Evolutionary conservation across 2,113 vertebrate species (phyloP), one percentile per base, ranked within the genome.

Genomic region (Vidua chalybeata): DNA sequence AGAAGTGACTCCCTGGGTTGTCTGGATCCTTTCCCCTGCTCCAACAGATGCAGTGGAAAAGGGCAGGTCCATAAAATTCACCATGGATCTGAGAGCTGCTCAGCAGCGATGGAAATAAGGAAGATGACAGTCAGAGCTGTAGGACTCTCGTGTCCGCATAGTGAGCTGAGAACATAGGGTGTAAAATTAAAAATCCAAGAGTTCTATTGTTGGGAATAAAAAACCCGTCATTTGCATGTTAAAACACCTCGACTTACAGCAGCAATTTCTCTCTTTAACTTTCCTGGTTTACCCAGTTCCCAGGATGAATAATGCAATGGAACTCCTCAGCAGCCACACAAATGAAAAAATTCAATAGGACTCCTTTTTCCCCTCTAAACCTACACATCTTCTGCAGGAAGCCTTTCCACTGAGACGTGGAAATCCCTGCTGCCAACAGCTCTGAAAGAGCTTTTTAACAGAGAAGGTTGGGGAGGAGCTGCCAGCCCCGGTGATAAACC

Each of bases 281-380:
- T 84, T 18, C 76, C 61, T 35, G 37, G 69, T 96, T 91, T 80
- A 93, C 37, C 43, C 59, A 31, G 58, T 63, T 92, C 71, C 89
- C 93, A 86, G 96, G 90, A 96, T 83, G 94, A 89, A 89, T 95
- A 96, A 90, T 55, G 77, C 84, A 83, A 84, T 28, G 85, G 83
- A 93, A 71, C 93, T 89, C 87, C 75, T 78, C 92, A 91, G 79
- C 90, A 89, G 93, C 31, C 14, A 84, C 49, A 87, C 28, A 5
- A 30, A 58, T 17, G 76, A 35, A 35, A 43, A 56, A 82, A 51
- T 15, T 35, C 4, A 39, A 67, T 26, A 63, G 83, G 71, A 85
- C 78, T 82, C 21, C 48, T 61, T 48, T 9, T 17, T 5, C 28
- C 7, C 46, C 31, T 87, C 10, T 14, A 48, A 88, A 74, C 23